Conservation (phyloP, 2,113 vertebrate species). For the Notarius quadriscutis region DNA sequence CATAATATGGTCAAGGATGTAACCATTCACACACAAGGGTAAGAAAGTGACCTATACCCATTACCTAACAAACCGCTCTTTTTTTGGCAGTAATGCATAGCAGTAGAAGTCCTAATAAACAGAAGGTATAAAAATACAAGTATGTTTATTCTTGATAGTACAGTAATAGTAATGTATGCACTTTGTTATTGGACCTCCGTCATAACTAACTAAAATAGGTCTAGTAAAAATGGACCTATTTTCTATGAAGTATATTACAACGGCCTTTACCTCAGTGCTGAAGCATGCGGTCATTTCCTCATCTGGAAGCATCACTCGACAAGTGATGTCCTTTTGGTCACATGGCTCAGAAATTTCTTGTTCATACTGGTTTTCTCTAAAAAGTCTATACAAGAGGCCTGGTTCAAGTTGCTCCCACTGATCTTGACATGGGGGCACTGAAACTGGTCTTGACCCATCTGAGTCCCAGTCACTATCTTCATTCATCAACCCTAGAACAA, state of each 20-base stretch:
- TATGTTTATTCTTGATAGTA: neutral
- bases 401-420: slow-evolving; percentile 74
- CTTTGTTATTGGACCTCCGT: neutral
- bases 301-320: slow-evolving; percentile 41
- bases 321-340: slow-evolving; percentile 29
- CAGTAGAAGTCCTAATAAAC: neutral
- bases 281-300: slow-evolving; percentile 39
- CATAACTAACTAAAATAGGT: neutral
- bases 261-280: slow-evolving; percentile 39
- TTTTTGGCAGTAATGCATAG: neutral
- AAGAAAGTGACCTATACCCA: neutral
- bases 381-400: slow-evolving; percentile 69
- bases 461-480: slow-evolving; percentile 80
- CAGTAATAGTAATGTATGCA: neutral
- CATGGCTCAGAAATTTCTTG: slow-evolving; percentile 16
- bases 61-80: neutral
- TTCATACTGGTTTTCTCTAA: slow-evolving; percentile 58
- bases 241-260: neutral
- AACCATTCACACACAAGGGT: neutral
- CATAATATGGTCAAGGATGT: slow-evolving; percentile 10
- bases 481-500: slow-evolving; percentile 71
- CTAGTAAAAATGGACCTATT: neutral
- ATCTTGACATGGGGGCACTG: slow-evolving; percentile 58
- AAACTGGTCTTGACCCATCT: slow-evolving; percentile 66
- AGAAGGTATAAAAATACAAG: neutral